Conservation (phyloP, 2,797 vertebrate genomes). For the Phylloscopus collybita region DNA sequence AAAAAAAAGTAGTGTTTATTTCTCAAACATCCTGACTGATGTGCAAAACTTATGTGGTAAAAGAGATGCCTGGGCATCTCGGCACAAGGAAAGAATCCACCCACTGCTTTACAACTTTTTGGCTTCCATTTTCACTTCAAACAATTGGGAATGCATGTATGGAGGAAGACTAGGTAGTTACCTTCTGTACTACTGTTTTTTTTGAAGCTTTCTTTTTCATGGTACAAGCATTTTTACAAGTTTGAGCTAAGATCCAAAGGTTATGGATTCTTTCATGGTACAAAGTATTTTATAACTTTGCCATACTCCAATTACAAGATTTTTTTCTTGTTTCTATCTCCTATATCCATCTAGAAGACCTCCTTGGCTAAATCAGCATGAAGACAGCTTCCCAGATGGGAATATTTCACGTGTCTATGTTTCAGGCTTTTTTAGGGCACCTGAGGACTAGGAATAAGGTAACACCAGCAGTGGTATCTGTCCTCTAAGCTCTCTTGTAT, state of each 20-base stretch:
- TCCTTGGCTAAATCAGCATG: neutral
- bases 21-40: neutral
- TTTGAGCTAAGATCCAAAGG: neutral
- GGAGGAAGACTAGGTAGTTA: neutral
- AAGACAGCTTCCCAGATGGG: neutral
- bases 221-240: neutral
- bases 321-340: neutral
- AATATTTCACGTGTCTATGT: neutral
- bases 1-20: neutral
- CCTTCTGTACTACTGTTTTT: neutral
- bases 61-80: neutral
- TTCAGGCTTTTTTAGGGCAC: neutral
- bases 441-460: neutral
- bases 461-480: neutral
- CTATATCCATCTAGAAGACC: neutral
- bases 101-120: neutral
- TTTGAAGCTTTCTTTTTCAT: neutral
- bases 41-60: neutral
- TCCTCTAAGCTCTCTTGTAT: neutral
- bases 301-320: neutral
- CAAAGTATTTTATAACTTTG: neutral
- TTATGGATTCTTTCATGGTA: neutral
- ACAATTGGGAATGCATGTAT: neutral
- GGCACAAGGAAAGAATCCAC: neutral
- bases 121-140: neutral